Evolutionary conservation across 2,888 invertebrate species (phyloP), one percentile per base, ranked within the genome.

Genomic region (Ornithoptera priamus): DNA sequence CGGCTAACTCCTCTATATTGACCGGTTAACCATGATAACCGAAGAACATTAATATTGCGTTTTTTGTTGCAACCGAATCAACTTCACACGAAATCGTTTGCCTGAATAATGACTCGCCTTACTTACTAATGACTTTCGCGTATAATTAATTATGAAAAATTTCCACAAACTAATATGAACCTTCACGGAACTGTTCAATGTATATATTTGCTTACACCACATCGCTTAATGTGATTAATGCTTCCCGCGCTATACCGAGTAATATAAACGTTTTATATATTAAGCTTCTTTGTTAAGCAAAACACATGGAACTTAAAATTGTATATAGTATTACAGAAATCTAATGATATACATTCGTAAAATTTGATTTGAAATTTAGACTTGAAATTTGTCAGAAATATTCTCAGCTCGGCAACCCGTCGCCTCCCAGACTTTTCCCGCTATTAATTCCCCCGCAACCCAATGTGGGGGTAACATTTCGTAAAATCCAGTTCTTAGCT

Each of bases 41-140:
- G 18, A 50, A 5, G 18, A 15, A 17, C 18, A 50, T 18, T 5
- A 50, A 15, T 15, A 50, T 50, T 15, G 50, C 50, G 62, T 39
- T 59, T 22, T 67, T 64, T 62, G 59, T 64, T 36, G 20, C 56
- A 36, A 63, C 62, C 24, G 65, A 66, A 62, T 65, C 57, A 65
- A 66, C 24, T 56, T 62, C 46, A 56, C 69, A 20, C 67, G 67
- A 39, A 58, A 62, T 59, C 69, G 57, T 18, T 64, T 63, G 18
- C 53, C 60, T 46, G 39, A 63, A 53, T n/a, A 30, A 30, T 30
- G 30, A 30, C 30, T 30, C 30, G 30, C 30, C 53, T 12, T 17
- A n/a, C 18, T 10, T n/a, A 63, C 58, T 70, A 70, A 70, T 67
- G 67, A 67, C 67, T 58, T 53, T 58, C 62, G n/a, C 62, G 56